A percentile compares a stretch with the other conserved stretches of the same genome.
These are phyloP conservation scores for Papilio machaon DNA, from an alignment of 1,140 invertebrate genomes.

Conservation along the genomic window DNA sequence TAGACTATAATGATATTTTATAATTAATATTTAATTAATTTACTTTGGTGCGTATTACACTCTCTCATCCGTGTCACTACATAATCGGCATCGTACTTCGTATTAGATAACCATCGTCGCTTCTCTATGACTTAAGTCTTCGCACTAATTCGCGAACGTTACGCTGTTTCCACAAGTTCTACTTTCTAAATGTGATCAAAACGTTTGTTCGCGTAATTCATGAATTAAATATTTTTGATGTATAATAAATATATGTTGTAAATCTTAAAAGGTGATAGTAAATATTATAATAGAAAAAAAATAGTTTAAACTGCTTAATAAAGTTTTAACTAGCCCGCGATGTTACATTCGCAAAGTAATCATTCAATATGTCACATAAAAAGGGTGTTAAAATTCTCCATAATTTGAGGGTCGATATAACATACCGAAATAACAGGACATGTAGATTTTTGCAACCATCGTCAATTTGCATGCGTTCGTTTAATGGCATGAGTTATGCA, in stretches of 20 bases:
- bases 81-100: constrained; percentile 40
- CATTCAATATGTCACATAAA: too few relatives aligned
- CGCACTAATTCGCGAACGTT: constrained; percentile 57
- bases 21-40: background rate
- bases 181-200: constrained; percentile 21
- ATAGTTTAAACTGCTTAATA: too few relatives aligned
- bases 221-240: constrained; percentile 5
- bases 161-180: constrained; percentile 42
- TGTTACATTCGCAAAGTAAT: too few relatives aligned
- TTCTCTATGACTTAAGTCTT: constrained; percentile 49
- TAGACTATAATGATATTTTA: too few relatives aligned
- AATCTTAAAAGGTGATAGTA: too few relatives aligned
- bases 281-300: too few relatives aligned
- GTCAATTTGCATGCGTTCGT: background rate
- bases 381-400: too few relatives aligned
- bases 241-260: background rate
- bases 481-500: constrained; percentile 1
- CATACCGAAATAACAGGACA: background rate
- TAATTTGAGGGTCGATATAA: background rate
- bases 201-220: background rate
- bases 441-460: background rate
- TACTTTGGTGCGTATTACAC: constrained; percentile 19
- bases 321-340: too few relatives aligned
- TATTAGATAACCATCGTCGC: constrained; percentile 59
- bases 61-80: constrained; percentile 52